Evolutionary conservation across 1,140 invertebrate genomes (phyloP).

Genomic region (Drosophila saltans): DNA sequence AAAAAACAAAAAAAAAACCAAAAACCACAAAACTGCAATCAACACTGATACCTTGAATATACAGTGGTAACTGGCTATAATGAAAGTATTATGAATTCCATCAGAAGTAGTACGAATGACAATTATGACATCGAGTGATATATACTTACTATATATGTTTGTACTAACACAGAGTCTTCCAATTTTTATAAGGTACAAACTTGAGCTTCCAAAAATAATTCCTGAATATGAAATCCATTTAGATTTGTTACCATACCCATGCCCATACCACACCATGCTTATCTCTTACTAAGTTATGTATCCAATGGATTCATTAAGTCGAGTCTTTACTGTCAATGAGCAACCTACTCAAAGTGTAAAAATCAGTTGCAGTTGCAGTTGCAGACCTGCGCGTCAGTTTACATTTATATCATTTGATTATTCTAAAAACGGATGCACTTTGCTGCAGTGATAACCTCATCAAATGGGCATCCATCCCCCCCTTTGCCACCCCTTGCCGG

Average conservation of each 20-base stretch:
- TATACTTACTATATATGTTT: too few relatives aligned
- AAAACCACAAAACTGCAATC: constrained; percentile 57
- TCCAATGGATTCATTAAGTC: neutral
- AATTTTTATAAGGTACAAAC: too few relatives aligned
- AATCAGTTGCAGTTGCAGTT: constrained; percentile 9
- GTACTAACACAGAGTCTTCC: too few relatives aligned
- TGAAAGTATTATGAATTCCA: too few relatives aligned
- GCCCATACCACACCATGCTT: too few relatives aligned
- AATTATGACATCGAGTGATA: too few relatives aligned
- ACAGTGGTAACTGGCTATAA: neutral
- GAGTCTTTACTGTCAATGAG: constrained; percentile 2
- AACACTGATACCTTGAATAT: constrained; percentile 38
- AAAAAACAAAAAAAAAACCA: constrained; percentile 32
- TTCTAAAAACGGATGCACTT: constrained; percentile 78
- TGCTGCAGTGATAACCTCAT: constrained; percentile 77
- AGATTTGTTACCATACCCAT: too few relatives aligned
- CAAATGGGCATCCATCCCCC: constrained; percentile 21
- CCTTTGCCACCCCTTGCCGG: neutral
- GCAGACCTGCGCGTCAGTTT: constrained; percentile 68
- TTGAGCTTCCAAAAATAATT: too few relatives aligned
- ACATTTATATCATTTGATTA: constrained; percentile 63
- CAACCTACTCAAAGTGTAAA: neutral
- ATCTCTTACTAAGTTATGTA: too few relatives aligned
- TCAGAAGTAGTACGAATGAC: too few relatives aligned
- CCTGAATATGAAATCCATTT: too few relatives aligned